Percentiles rank a stretch among this genome's conserved stretches.
These are phyloP conservation scores for Orchesellides sinensis DNA, from an alignment of 2,888 invertebrate species.

Conservation along the genomic window DNA sequence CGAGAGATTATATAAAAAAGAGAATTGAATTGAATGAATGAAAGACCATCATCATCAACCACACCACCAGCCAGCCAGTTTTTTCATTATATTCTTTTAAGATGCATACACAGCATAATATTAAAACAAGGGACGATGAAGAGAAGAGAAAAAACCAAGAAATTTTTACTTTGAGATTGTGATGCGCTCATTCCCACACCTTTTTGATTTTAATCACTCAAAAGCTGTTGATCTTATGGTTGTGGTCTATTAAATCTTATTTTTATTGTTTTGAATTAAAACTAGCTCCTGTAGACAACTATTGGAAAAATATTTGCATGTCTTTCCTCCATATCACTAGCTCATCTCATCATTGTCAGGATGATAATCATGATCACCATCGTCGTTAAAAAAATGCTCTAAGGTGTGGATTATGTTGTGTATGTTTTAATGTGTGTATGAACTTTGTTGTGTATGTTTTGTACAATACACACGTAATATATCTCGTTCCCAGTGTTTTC, in stretches of 20 bases:
- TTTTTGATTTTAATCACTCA: constrained; percentile 47
- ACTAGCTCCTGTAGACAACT: constrained; percentile 30
- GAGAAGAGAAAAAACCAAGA: too few relatives aligned
- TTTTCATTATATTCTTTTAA: background rate
- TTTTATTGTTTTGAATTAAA: constrained; percentile 55
- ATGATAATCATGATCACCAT: background rate
- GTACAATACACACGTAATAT: constrained; percentile 18
- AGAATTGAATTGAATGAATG: constrained; percentile 12
- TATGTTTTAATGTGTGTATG: constrained; percentile 3
- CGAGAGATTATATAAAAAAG: background rate
- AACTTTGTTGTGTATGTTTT: background rate
- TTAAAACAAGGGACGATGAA: background rate
- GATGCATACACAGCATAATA: too few relatives aligned
- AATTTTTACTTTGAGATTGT: constrained; percentile 1
- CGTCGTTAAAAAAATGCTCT: constrained; percentile 9
- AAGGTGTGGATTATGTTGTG: constrained; percentile 43
- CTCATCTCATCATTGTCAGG: constrained; percentile 47
- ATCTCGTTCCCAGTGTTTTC: constrained; percentile 17
- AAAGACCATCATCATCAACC: background rate
- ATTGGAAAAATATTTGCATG: background rate
- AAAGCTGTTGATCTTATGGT: constrained; percentile 2
- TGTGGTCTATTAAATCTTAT: constrained; percentile 31
- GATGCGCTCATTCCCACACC: constrained; percentile 54
- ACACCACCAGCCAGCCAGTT: constrained; percentile 26
- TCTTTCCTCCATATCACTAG: background rate